Base-by-base conservation (phyloP, 2,888 invertebrate genomes). In the Aporophyla nigra region DNA sequence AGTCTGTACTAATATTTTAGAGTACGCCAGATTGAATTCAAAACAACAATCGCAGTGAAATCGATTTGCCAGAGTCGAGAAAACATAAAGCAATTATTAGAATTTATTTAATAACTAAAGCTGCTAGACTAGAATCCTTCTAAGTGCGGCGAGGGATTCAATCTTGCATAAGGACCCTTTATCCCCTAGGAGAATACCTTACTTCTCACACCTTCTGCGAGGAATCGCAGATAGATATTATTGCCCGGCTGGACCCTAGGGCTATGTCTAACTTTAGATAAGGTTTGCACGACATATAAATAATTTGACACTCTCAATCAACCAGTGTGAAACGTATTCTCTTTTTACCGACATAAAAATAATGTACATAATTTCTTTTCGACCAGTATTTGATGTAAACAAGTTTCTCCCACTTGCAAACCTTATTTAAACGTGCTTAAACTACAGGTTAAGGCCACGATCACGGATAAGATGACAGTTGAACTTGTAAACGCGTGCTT, bases 401-500 rank as follows among this genome's bases (percentile, higher is more conserved):
- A 46, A 43, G 56, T 84, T 84, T 58, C 54, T 24, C 27, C n/a
- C 43, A 54, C 58, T 33, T 33, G 53, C 56, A 78, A 77, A 68
- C 86, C 86, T 66, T 87, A 56, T 43, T 24, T 75, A 75, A 75
- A 27, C 46, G n/a, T 14, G n/a, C 24, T 12, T 14, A 62, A 82
- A 80, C 74, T 69, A 71, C 84, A 86, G 71, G 75, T 81, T 80
- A 86, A 86, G 69, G 72, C 70, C 69, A n/a, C 46, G 76, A 71
- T 76, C 79, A 51, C 69, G 74, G 69, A 76, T 82, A 74, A 86
- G 77, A 81, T 85, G 87, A 88, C 88, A 88, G 87, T 85, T 85
- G 76, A 82, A 85, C 87, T 82, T 83, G 81, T 82, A 87, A 84
- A 81, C 70, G 76, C 51, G 19, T 83, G 86, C 89, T 87, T 87